Evolutionary conservation across 2,113 vertebrate species (phyloP).

Genomic region (Ibidorhyncha struthersii): DNA sequence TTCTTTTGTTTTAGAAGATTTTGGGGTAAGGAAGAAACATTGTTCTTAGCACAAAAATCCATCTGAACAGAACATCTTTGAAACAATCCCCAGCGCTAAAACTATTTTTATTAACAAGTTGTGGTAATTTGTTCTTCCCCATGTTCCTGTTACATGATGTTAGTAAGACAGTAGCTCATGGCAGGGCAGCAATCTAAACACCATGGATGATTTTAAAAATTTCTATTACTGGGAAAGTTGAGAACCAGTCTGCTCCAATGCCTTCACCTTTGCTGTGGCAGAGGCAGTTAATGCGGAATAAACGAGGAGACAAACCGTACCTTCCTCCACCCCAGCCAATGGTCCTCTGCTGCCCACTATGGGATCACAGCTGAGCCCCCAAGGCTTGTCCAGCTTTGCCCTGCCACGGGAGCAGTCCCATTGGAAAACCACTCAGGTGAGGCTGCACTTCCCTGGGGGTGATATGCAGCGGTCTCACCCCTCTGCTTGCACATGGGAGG

Average conservation of each 20-base stretch:
- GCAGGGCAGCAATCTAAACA: not conserved
- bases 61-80: not conserved
- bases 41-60: slow-evolving; percentile 6
- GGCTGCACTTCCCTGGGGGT: no score
- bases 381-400: not conserved
- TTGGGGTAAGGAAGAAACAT: not conserved
- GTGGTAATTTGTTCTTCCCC: not conserved
- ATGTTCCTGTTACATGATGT: not conserved
- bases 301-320: not conserved
- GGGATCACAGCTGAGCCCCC: not conserved
- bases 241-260: not conserved
- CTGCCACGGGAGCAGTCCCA: no score
- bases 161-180: not conserved
- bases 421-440: not conserved
- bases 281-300: not conserved
- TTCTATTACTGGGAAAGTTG: not conserved
- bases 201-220: not conserved
- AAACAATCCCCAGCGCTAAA: not conserved
- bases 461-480: no score
- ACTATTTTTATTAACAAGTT: slow-evolving; percentile 7
- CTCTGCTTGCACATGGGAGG: not conserved
- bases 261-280: not conserved
- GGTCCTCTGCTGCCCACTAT: not conserved
- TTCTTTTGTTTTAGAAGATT: slow-evolving; percentile 12
- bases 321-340: not conserved